Evolutionary conservation across 92 coral and sea anemone species (phyloP).

Genomic region (Heliopora coerulea): DNA sequence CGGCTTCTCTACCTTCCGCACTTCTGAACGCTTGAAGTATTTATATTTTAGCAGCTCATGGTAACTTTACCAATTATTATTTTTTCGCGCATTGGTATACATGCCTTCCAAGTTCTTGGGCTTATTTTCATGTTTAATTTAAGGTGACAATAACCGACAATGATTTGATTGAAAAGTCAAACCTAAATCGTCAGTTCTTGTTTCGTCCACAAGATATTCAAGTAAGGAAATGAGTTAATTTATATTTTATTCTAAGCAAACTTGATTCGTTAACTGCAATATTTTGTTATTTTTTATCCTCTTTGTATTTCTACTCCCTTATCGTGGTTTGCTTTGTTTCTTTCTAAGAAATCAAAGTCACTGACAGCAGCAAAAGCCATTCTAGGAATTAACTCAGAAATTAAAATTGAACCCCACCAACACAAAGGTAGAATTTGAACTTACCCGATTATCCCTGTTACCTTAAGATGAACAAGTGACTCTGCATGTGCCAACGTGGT

Average conservation of each 20-base stretch:
- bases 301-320: no score
- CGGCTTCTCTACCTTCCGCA: no score
- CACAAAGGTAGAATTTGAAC: conserved; percentile 73
- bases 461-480: no score
- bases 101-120: no score
- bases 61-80: no score
- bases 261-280: no score
- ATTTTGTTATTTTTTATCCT: neutral
- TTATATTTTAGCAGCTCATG: no score
- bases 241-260: neutral
- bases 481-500: no score
- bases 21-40: no score
- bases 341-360: conserved; percentile 81
- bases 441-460: no score
- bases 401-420: conserved; percentile 68
- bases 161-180: conserved; percentile 88
- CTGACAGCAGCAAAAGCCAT: conserved; percentile 78
- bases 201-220: conserved; percentile 89
- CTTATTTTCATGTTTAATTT: neutral
- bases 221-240: conserved; percentile 51
- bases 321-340: neutral
- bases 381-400: conserved; percentile 73
- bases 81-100: no score
- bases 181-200: conserved; percentile 91
- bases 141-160: conserved; percentile 89